Percentiles rank a stretch among this genome's conserved stretches.
Evolutionary conservation across 2,888 invertebrate species (phyloP).

Genomic region (Gnatocerus cornutus): DNA sequence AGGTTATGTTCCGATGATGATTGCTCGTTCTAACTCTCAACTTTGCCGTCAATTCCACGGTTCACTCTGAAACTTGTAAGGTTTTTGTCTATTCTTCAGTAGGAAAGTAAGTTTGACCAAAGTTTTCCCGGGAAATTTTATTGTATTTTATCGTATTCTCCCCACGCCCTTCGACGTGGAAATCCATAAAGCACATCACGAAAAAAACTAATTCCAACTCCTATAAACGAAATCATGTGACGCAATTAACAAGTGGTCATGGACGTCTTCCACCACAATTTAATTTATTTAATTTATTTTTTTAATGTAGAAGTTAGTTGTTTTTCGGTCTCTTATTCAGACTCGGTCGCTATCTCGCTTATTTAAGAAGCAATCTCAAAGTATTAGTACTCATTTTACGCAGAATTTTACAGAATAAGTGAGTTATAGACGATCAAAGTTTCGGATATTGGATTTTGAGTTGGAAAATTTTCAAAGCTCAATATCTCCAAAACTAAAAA

Average conservation of each 20-base stretch:
- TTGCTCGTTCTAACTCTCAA: constrained; percentile 9
- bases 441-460: too few species aligned
- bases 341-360: too few species aligned
- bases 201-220: constrained; percentile 24
- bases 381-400: too few species aligned
- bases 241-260: constrained; percentile 1
- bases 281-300: constrained; percentile 6
- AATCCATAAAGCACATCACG: constrained; percentile 17
- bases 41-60: constrained; percentile 27
- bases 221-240: background rate
- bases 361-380: too few species aligned
- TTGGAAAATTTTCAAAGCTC: too few species aligned
- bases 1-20: constrained; percentile 13
- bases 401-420: too few species aligned
- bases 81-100: constrained; percentile 33
- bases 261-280: constrained; percentile 2
- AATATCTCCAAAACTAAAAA: too few species aligned
- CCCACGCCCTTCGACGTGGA: constrained; percentile 16
- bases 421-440: too few species aligned
- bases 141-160: constrained; percentile 40
- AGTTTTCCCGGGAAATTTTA: constrained; percentile 35
- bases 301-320: too few species aligned
- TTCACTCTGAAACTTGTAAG: constrained; percentile 14
- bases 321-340: too few species aligned
- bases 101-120: constrained; percentile 13